Evolutionary conservation across 2,797 vertebrate genomes (phyloP).

Genomic region (Erethizon dorsatum): DNA sequence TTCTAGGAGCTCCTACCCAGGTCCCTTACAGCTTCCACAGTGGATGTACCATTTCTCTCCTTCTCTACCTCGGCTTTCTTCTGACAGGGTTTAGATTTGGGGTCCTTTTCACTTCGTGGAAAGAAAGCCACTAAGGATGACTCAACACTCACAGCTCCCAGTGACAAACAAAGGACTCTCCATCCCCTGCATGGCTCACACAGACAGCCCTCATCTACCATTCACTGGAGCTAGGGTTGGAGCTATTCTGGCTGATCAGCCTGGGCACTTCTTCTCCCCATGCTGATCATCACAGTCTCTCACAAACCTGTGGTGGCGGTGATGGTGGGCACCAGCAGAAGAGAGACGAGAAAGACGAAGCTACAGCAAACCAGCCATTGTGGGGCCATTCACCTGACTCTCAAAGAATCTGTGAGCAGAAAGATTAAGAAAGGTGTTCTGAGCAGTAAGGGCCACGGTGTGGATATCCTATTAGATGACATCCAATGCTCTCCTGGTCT

Average conservation of each 20-base stretch:
- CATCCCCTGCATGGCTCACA: not conserved
- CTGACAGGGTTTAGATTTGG: not conserved
- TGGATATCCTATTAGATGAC: not conserved
- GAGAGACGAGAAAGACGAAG: not conserved
- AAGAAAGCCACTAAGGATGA: not conserved
- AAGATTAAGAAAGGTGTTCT: not conserved
- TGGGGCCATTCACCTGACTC: not conserved
- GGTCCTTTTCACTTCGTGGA: not conserved
- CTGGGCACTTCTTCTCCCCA: not conserved
- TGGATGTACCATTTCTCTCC: not conserved
- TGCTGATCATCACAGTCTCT: not conserved
- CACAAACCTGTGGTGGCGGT: not conserved
- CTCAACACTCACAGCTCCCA: not conserved
- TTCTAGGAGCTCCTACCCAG: slow-evolving; percentile 1
- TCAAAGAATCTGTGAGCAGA: not conserved
- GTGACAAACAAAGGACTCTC: not conserved
- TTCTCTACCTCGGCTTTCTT: not conserved
- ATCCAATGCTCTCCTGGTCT: not conserved
- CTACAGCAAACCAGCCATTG: not conserved
- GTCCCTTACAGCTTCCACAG: not conserved
- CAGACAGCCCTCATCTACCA: not conserved
- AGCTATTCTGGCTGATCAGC: not conserved
- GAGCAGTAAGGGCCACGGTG: not conserved
- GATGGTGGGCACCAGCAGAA: not conserved
- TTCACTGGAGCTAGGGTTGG: not conserved